Evolutionary conservation across 2,113 vertebrate genomes (phyloP).

Genomic region (Emydocephalus ijimae): DNA sequence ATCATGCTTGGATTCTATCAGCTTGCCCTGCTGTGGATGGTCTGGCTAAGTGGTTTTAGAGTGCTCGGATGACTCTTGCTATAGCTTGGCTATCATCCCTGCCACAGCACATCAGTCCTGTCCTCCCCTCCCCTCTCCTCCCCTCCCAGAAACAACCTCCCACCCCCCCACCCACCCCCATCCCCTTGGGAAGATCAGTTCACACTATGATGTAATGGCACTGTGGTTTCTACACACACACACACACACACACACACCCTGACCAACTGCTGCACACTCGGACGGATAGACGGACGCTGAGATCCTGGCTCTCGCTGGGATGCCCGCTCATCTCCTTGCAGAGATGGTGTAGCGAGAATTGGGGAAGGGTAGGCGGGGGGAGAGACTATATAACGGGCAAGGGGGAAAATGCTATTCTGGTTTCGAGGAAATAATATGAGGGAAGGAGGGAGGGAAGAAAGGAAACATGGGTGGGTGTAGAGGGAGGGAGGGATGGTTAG

Average conservation of each 20-base stretch:
- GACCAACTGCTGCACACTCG: constrained; percentile 33
- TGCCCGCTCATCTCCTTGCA: not conserved
- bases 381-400: not conserved
- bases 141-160: constrained; percentile 15
- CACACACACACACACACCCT: not conserved
- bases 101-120: constrained; percentile 27
- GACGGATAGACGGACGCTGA: not conserved
- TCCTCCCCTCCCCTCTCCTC: constrained; percentile 45
- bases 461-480: not conserved
- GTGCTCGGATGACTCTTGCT: constrained; percentile 45
- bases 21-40: constrained; percentile 74
- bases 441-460: not conserved
- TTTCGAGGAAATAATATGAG: not conserved
- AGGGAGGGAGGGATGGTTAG: not conserved
- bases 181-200: constrained; percentile 37
- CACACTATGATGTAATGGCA: constrained; percentile 81
- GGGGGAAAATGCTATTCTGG: no score
- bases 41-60: constrained; percentile 58
- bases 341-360: not conserved
- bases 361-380: not conserved
- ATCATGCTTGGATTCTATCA: constrained; percentile 86
- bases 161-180: constrained; percentile 32
- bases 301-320: not conserved
- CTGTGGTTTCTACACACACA: constrained; percentile 50
- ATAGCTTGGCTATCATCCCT: constrained; percentile 47